phyloP scores from a whole-genome alignment of 2,113 vertebrate genomes.

The Siphamia tubifer region DNA sequence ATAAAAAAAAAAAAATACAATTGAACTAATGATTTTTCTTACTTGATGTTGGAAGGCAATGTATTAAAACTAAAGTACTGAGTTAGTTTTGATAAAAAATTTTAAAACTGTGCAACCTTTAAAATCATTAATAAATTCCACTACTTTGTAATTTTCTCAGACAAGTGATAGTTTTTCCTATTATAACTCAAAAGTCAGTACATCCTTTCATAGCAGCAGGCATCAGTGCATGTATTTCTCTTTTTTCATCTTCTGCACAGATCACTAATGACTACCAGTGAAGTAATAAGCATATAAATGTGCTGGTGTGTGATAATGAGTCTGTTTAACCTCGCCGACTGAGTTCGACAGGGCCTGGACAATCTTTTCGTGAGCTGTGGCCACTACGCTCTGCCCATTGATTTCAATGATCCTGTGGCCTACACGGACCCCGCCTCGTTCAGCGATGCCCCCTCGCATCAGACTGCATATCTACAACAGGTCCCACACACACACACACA shows the following conservation, averaged over 20 bases:
- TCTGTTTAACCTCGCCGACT: conserved; percentile 90
- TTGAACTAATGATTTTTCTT: no score
- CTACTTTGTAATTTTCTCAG: no score
- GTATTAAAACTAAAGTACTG: no score
- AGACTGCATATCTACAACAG: conserved; percentile 94
- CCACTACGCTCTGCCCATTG: conserved; percentile 97
- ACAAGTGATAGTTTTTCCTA: no score
- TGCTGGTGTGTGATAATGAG: background rate
- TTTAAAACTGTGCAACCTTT: no score
- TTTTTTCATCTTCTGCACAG: background rate
- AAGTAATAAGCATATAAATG: background rate
- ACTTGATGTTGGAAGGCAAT: no score
- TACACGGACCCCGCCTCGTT: conserved; percentile 93
- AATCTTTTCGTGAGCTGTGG: conserved; percentile 98
- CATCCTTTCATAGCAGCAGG: background rate
- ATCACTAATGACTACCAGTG: background rate
- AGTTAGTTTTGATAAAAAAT: no score
- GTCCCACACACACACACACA: background rate
- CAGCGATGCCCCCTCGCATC: conserved; percentile 97
- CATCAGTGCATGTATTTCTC: background rate
- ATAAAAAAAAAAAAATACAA: no score
- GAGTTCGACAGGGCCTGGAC: conserved; percentile 98
- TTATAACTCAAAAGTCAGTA: no score
- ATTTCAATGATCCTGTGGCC: conserved; percentile 98
- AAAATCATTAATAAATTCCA: no score